phyloP scores from a whole-genome alignment of 2,113 vertebrate species.

The Rhinogobius similis region DNA sequence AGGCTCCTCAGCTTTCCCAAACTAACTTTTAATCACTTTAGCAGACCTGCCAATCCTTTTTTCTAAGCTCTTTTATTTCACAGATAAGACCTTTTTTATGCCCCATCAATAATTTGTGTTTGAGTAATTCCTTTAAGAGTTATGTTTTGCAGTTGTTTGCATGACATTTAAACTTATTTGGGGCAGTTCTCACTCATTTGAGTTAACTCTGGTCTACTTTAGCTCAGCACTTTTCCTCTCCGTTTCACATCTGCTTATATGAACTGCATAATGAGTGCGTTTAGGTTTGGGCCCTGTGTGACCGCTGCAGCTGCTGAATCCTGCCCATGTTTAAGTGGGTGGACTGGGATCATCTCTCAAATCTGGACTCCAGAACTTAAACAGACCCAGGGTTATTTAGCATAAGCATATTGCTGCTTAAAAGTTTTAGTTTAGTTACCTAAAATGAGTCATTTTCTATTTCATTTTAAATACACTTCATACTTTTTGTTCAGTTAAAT shows the following conservation, averaged over 20 bases:
- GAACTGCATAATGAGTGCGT: conserved; percentile 9
- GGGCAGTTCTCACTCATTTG: conserved; percentile 15
- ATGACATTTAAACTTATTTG: conserved; percentile 5
- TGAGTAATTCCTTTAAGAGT: background rate
- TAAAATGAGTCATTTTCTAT: no score
- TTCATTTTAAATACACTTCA: no score
- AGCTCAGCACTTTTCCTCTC: background rate
- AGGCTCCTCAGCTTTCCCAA: conserved; percentile 16
- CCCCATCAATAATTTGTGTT: conserved; percentile 15
- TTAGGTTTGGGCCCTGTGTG: conserved; percentile 3
- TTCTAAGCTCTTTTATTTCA: conserved; percentile 20
- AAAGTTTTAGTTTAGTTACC: background rate
- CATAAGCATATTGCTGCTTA: background rate
- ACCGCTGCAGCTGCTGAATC: conserved; percentile 16
- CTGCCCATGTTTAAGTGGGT: conserved; percentile 7
- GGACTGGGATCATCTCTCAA: conserved; percentile 13
- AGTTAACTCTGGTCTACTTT: conserved; percentile 10
- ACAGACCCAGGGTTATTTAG: background rate
- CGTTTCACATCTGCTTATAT: conserved; percentile 4
- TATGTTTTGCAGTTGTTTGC: background rate
- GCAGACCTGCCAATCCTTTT: conserved; percentile 17
- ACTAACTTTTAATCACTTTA: conserved; percentile 42
- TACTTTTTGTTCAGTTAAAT: no score
- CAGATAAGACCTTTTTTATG: conserved; percentile 7
- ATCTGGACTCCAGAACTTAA: conserved; percentile 1